These are phyloP conservation scores for Anthonomus grandis DNA, from an alignment of 1,140 invertebrate genomes.

Conservation along the genomic window DNA sequence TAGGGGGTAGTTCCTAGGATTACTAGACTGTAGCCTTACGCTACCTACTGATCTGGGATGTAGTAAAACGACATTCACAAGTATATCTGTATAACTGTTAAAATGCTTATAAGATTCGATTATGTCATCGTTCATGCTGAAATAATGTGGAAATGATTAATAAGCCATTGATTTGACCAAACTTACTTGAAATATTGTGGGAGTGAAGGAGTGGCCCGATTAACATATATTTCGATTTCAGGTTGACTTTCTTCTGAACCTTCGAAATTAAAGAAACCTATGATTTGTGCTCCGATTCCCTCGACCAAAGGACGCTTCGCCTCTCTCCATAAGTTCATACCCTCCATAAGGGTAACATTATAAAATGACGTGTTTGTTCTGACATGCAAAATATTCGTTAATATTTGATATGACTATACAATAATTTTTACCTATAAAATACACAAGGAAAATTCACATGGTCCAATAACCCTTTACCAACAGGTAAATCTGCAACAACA, in stretches of 20 bases:
- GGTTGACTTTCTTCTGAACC: too few species aligned
- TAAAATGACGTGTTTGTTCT: slow-evolving; percentile 25
- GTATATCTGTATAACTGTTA: slow-evolving; percentile 31
- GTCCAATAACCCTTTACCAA: slow-evolving; percentile 73
- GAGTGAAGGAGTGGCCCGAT: too few species aligned
- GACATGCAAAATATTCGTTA: slow-evolving; percentile 45
- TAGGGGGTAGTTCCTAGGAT: slow-evolving; percentile 73
- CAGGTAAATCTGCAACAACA: slow-evolving; percentile 65
- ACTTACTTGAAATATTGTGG: too few species aligned
- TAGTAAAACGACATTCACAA: slow-evolving; percentile 57
- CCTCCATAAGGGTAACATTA: slow-evolving; percentile 5
- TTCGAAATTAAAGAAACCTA: slow-evolving; percentile 19
- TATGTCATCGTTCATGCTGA: slow-evolving; percentile 5
- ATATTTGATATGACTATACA: neutral
- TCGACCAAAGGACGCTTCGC: slow-evolving; percentile 10
- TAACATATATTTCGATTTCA: slow-evolving; percentile 26
- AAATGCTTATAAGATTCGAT: slow-evolving; percentile 16
- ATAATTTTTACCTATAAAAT: neutral
- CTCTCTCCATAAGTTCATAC: slow-evolving; percentile 24
- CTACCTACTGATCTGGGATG: slow-evolving; percentile 71
- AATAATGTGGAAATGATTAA: neutral
- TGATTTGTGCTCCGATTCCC: neutral
- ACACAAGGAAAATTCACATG: slow-evolving; percentile 60
- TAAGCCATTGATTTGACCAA: slow-evolving; percentile 4
- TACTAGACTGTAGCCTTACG: slow-evolving; percentile 61